Conservation (phyloP, 2,888 invertebrate genomes). For the Bimastos eiseni region DNA sequence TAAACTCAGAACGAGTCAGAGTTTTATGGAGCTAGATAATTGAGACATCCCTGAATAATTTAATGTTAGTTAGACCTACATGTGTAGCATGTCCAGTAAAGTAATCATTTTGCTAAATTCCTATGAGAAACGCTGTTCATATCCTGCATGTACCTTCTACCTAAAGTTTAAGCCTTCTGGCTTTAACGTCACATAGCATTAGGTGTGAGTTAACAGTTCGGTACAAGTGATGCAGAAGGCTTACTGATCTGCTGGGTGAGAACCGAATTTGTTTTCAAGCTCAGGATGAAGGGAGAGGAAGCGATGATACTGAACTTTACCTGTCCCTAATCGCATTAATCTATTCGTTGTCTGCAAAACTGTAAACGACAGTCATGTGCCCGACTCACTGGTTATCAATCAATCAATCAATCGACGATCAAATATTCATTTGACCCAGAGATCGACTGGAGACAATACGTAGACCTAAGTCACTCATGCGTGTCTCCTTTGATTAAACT, state of each 20-base stretch:
- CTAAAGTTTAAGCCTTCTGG: background rate
- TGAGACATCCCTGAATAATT: background rate
- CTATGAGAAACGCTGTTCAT: background rate
- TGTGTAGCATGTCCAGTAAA: too few species aligned
- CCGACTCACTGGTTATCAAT: background rate
- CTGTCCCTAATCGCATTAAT: background rate
- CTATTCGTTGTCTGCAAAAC: background rate
- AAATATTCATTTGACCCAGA: background rate
- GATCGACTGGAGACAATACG: background rate
- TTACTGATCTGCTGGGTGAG: background rate
- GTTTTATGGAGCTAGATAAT: background rate
- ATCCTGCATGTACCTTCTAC: background rate
- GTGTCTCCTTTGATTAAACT: background rate
- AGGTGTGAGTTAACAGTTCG: background rate
- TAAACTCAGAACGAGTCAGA: background rate
- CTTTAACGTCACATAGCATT: background rate
- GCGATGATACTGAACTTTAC: background rate
- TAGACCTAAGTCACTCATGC: background rate
- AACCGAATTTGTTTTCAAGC: background rate
- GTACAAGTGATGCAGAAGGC: background rate
- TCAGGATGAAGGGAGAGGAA: background rate
- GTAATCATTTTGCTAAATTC: background rate
- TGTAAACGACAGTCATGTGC: background rate
- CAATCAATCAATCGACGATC: background rate
- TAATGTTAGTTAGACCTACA: background rate